Conservation (phyloP, 1,140 invertebrate species). For the Rhynchophorus ferrugineus region DNA sequence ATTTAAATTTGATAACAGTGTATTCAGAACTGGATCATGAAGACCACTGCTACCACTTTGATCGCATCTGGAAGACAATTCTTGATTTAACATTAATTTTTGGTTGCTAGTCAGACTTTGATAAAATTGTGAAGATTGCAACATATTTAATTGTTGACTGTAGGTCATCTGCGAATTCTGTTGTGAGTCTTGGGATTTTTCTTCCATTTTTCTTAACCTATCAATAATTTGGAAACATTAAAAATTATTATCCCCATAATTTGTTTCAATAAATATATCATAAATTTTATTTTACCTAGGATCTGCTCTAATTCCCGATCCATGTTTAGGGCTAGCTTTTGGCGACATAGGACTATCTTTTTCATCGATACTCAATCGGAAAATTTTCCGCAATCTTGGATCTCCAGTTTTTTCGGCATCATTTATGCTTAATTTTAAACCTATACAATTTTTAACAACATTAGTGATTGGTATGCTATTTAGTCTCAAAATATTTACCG, state of each 20-base stretch:
- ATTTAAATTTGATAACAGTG: conserved; percentile 49
- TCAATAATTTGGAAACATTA: too few species aligned
- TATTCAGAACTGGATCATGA: conserved; percentile 43
- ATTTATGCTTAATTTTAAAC: conserved; percentile 60
- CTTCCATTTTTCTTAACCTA: conserved; percentile 30
- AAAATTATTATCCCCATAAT: too few species aligned
- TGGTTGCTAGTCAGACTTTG: conserved; percentile 57
- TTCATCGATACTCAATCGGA: conserved; percentile 54
- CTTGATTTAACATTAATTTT: conserved; percentile 59
- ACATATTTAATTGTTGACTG: conserved; percentile 47
- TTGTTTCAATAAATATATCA: too few species aligned
- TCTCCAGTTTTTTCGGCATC: conserved; percentile 60
- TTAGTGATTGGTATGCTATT: neutral
- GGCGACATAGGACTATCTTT: conserved; percentile 43
- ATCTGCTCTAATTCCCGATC: conserved; percentile 15
- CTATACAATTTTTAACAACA: conserved; percentile 25
- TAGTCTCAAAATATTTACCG: conserved; percentile 1
- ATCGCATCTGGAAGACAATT: conserved; percentile 35
- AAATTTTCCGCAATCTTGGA: conserved; percentile 65
- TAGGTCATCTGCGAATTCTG: conserved; percentile 29
- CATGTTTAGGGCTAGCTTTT: conserved; percentile 38
- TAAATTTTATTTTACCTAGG: conserved; percentile 13
- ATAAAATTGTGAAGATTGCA: conserved; percentile 58
- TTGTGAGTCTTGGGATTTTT: conserved; percentile 24
- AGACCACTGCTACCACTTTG: conserved; percentile 23